Conservation (phyloP, 2,797 vertebrate species). For the Sebastes diploproa region DNA sequence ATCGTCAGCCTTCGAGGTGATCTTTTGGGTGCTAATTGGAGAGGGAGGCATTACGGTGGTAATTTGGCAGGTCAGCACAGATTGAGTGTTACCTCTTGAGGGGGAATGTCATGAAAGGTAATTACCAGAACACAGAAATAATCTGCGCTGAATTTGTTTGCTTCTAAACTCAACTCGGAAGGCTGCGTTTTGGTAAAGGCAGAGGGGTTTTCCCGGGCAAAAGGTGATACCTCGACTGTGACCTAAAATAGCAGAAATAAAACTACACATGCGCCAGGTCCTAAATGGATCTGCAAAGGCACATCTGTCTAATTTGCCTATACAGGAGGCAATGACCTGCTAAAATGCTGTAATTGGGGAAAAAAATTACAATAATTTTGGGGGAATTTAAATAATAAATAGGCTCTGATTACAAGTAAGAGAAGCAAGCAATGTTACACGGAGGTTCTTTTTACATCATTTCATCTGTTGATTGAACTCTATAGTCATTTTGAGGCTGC, state of each 20-base stretch:
- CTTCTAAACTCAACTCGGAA: constrained; percentile 9
- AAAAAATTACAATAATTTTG: background rate
- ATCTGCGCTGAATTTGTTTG: constrained; percentile 53
- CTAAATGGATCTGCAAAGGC: background rate
- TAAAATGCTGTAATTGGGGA: background rate
- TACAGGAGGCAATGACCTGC: background rate
- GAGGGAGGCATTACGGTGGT: constrained; percentile 35
- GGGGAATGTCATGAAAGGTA: constrained; percentile 55
- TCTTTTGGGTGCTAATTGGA: constrained; percentile 56
- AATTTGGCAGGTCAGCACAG: constrained; percentile 60
- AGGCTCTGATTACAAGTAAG: background rate
- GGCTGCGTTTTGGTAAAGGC: background rate
- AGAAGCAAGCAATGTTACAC: background rate
- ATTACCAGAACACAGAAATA: constrained; percentile 58
- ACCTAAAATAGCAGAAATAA: background rate
- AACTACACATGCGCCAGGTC: background rate
- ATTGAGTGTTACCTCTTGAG: constrained; percentile 46
- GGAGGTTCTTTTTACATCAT: background rate
- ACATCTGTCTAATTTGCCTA: background rate
- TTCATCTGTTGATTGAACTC: background rate
- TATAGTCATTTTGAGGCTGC: background rate
- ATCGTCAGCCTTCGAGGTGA: constrained; percentile 16
- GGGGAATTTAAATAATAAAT: background rate
- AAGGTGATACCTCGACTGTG: background rate
- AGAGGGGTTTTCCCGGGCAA: background rate